Evolutionary conservation across 1,140 invertebrate species (phyloP).

Genomic region (Ephestia elutella): DNA sequence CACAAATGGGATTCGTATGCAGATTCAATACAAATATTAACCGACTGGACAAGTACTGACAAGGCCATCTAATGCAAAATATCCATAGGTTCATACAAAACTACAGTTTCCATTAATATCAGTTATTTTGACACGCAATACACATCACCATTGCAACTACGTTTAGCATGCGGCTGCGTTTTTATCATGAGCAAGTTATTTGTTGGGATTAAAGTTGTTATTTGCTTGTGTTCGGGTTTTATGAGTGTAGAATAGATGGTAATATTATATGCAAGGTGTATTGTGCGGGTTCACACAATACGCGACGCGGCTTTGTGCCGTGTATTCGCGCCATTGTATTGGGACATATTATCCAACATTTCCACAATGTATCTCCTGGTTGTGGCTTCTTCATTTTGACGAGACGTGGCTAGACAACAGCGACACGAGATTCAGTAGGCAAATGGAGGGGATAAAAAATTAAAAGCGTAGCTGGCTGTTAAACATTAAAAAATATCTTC

Average conservation of each 20-base stretch:
- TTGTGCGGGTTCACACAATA: slow-evolving; percentile 67
- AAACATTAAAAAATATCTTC: too few relatives aligned
- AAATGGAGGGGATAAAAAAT: neutral
- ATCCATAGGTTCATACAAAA: slow-evolving; percentile 24
- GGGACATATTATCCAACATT: slow-evolving; percentile 68
- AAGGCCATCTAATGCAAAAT: slow-evolving; percentile 26
- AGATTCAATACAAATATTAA: slow-evolving; percentile 9
- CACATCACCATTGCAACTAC: slow-evolving; percentile 16
- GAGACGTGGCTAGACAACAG: slow-evolving; percentile 19
- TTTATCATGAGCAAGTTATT: slow-evolving; percentile 11
- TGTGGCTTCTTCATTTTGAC: slow-evolving; percentile 59
- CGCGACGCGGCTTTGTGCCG: slow-evolving; percentile 58
- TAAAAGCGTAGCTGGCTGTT: too few relatives aligned
- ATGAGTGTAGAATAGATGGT: slow-evolving; percentile 33
- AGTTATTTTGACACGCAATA: slow-evolving; percentile 48
- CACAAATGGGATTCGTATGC: neutral
- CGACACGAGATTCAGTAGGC: neutral
- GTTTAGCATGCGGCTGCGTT: slow-evolving; percentile 18
- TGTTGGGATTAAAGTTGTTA: slow-evolving; percentile 24
- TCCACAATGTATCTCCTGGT: slow-evolving; percentile 64
- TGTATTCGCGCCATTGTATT: slow-evolving; percentile 65
- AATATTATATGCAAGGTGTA: slow-evolving; percentile 61
- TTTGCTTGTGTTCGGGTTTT: slow-evolving; percentile 27
- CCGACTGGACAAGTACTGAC: slow-evolving; percentile 20
- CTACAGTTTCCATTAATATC: slow-evolving; percentile 41